These are phyloP conservation scores for Drosophila limbata DNA, from an alignment of 2,888 invertebrate species.

Conservation along the genomic window DNA sequence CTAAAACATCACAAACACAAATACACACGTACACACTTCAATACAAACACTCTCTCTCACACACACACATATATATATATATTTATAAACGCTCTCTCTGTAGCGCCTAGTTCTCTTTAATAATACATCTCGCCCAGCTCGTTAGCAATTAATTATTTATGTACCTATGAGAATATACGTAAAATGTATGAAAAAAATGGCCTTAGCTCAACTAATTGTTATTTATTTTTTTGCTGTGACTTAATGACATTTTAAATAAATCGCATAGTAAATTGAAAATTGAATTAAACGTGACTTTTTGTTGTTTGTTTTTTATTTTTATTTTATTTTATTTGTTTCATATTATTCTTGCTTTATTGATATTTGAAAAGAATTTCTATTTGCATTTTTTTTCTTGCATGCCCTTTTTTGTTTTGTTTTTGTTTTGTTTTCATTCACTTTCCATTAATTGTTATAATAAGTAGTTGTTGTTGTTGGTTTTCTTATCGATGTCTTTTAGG, in stretches of 20 bases:
- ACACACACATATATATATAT: slow-evolving; percentile 9
- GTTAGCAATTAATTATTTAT: slow-evolving; percentile 45
- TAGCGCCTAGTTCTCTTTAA: slow-evolving; percentile 15
- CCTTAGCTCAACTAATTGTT: slow-evolving; percentile 55
- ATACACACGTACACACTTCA: neutral
- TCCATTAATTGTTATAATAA: slow-evolving; percentile 65
- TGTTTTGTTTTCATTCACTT: slow-evolving; percentile 49
- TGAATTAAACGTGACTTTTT: neutral
- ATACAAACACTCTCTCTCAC: slow-evolving; percentile 5
- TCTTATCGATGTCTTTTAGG: slow-evolving; percentile 49
- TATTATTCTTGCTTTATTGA: slow-evolving; percentile 78
- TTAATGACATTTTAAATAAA: slow-evolving; percentile 60
- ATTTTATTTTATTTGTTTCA: slow-evolving; percentile 24
- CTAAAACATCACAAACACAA: slow-evolving; percentile 21
- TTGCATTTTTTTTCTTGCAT: slow-evolving; percentile 67
- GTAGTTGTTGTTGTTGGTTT: slow-evolving; percentile 34
- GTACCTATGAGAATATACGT: slow-evolving; percentile 39
- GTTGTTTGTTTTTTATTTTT: slow-evolving; percentile 10
- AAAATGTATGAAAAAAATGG: slow-evolving; percentile 22
- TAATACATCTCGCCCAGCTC: slow-evolving; percentile 19
- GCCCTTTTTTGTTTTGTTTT: slow-evolving; percentile 37
- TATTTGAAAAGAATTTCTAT: slow-evolving; percentile 82
- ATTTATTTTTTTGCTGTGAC: slow-evolving; percentile 59
- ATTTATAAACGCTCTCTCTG: slow-evolving; percentile 23
- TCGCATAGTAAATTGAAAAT: slow-evolving; percentile 33